Base-by-base conservation (phyloP, 23 tunicate species). In the Halocynthia roretzi region DNA sequence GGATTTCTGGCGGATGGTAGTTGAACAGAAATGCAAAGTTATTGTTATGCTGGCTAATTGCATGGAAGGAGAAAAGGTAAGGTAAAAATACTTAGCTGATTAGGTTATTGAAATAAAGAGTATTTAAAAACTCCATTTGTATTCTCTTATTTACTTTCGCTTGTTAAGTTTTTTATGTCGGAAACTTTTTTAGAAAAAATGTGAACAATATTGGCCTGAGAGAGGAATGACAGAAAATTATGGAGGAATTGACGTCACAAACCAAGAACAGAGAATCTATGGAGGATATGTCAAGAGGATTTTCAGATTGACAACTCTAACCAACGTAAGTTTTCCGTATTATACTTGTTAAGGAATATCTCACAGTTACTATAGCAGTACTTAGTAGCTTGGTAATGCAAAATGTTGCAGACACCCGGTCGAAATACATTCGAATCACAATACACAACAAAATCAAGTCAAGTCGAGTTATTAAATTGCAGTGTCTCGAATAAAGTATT, bases 1-100 rank as follows among this genome's bases (percentile, higher is more conserved):
- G 50, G 87, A 76, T 68, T 76, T 83, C 53, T 83, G 87, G 87
- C 48, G 77, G 55, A 76, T 83, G 81, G 66, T 83, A 55, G 69
- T 51, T 60, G 77, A 76, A 57, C 76, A 83, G 51, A 48, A 77
- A 53, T 77, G 73, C 54, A 40, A 74, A 40, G 53, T 76, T 15
- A 83, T 83, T 20, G 87, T 83, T 31, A 83, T 83, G 87, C 62
- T 83, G 56, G 56, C 87, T 5, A 83, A 83, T 54, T 55, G 71
- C 18, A 54, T 83, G 15, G 87, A 83, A 68, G 58, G 60, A 18
- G 68, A 61, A 0, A 83, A 83, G 75, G 87, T 83, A 77, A 0
- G 78, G 71, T n/a, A n/a, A n/a, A n/a, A n/a, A n/a, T n/a, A n/a
- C n/a, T n/a, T n/a, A n/a, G n/a, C n/a, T n/a, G n/a, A n/a, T n/a